Conservation (phyloP, 2,113 vertebrate genomes). For the Spea bombifrons region DNA sequence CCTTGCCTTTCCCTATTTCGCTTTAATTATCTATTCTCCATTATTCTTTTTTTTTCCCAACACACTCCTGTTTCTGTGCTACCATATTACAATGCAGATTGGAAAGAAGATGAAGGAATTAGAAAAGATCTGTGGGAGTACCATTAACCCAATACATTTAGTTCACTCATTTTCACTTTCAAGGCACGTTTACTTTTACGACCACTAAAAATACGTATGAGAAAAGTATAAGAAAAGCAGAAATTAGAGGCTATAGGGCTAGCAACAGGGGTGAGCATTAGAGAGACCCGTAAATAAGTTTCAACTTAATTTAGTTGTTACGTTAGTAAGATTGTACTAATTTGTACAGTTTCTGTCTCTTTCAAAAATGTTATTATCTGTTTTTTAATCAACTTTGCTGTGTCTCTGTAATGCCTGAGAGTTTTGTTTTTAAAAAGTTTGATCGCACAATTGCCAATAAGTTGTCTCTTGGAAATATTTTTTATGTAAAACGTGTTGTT, state of each 20-base stretch:
- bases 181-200: slow-evolving; percentile 46
- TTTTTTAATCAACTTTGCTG: too few species aligned
- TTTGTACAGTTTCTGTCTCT: too few species aligned
- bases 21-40: slow-evolving; percentile 46
- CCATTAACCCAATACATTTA: slow-evolving; percentile 46
- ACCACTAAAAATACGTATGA: slow-evolving; percentile 24
- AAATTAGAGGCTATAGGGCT: background rate
- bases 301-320: too few species aligned
- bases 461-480: too few species aligned
- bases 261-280: too few species aligned
- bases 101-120: slow-evolving; percentile 39
- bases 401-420: too few species aligned
- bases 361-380: too few species aligned
- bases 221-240: slow-evolving; percentile 17
- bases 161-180: slow-evolving; percentile 43
- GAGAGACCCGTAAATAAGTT: too few species aligned
- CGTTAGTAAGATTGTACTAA: too few species aligned
- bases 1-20: slow-evolving; percentile 44
- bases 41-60: slow-evolving; percentile 35
- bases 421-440: too few species aligned
- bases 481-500: background rate
- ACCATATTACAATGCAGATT: slow-evolving; percentile 43
- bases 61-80: slow-evolving; percentile 35
- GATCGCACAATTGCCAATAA: too few species aligned
- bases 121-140: slow-evolving; percentile 43